Evolutionary conservation across 1,140 invertebrate genomes (phyloP).

Genomic region (Nymphalis io): DNA sequence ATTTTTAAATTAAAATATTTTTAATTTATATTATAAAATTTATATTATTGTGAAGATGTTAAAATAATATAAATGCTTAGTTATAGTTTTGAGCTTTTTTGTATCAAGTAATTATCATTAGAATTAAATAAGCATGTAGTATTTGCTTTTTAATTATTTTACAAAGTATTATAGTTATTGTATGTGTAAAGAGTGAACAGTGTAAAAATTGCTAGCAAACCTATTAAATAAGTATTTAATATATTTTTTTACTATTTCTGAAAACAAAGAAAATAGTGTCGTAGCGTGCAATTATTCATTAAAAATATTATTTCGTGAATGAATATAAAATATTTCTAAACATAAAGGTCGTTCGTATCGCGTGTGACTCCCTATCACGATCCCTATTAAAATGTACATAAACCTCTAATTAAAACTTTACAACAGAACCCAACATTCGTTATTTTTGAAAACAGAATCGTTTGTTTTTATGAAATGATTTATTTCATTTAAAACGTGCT

Average conservation of each 20-base stretch:
- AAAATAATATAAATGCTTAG: too few relatives aligned
- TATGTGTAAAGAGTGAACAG: too few relatives aligned
- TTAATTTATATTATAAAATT: too few relatives aligned
- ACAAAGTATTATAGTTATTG: too few relatives aligned
- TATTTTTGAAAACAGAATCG: conserved; percentile 42
- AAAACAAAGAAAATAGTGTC: conserved; percentile 26
- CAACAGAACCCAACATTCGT: conserved; percentile 43
- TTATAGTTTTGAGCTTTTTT: too few relatives aligned
- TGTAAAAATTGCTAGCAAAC: too few relatives aligned
- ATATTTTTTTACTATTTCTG: not conserved
- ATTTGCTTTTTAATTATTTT: too few relatives aligned
- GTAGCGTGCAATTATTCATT: conserved; percentile 58
- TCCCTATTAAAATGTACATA: conserved; percentile 57
- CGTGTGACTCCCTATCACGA: conserved; percentile 51
- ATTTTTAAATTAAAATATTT: too few relatives aligned
- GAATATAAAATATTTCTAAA: conserved; percentile 44
- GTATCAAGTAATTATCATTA: too few relatives aligned
- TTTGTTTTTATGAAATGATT: conserved; percentile 24
- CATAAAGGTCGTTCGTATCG: conserved; percentile 52
- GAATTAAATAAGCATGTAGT: too few relatives aligned
- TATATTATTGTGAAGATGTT: too few relatives aligned
- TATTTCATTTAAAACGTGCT: conserved; percentile 33
- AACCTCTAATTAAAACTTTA: conserved; percentile 61
- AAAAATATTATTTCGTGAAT: conserved; percentile 40
- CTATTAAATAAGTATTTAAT: too few relatives aligned